Evolutionary conservation across 2,888 invertebrate genomes (phyloP).

Genomic region (Acleris sparsana): DNA sequence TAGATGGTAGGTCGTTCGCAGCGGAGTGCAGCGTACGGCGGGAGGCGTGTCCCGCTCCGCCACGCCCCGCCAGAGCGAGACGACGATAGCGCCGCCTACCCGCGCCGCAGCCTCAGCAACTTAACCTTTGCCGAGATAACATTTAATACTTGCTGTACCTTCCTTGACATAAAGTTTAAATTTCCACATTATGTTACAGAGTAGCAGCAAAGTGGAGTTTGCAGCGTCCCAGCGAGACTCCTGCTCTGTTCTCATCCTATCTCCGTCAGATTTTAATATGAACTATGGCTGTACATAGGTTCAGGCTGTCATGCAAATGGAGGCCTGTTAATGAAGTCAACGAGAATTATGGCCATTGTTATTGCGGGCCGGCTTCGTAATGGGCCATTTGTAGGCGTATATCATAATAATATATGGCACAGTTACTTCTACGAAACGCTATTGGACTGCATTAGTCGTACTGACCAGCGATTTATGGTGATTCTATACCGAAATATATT

Average conservation of each 20-base stretch:
- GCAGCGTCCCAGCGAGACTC: slow-evolving; percentile 52
- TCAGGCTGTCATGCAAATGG: slow-evolving; percentile 81
- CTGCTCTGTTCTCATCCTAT: slow-evolving; percentile 55
- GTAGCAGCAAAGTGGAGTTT: slow-evolving; percentile 27
- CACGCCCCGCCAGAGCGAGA: slow-evolving; percentile 76
- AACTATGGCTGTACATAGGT: slow-evolving; percentile 56
- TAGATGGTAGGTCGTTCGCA: slow-evolving; percentile 44
- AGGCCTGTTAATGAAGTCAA: slow-evolving; percentile 82
- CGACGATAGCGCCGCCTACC: slow-evolving; percentile 70
- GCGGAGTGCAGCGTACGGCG: slow-evolving; percentile 49
- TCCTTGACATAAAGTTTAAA: slow-evolving; percentile 50
- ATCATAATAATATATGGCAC: slow-evolving; percentile 79
- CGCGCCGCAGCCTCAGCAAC: slow-evolving; percentile 49
- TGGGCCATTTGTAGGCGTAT: slow-evolving; percentile 77
- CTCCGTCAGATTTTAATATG: slow-evolving; percentile 60
- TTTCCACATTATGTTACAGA: slow-evolving; percentile 40
- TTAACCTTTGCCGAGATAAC: slow-evolving; percentile 46
- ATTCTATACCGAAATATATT: slow-evolving; percentile 22
- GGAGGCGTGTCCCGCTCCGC: slow-evolving; percentile 61
- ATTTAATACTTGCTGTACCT: slow-evolving; percentile 40
- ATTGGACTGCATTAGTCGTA: slow-evolving; percentile 60
- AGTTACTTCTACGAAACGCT: slow-evolving; percentile 65
- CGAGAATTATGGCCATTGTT: slow-evolving; percentile 82
- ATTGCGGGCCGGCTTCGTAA: slow-evolving; percentile 74
- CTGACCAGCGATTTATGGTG: slow-evolving; percentile 56